Conservation (phyloP, 2,888 invertebrate genomes). For the Acanthococcus lagerstroemiae region DNA sequence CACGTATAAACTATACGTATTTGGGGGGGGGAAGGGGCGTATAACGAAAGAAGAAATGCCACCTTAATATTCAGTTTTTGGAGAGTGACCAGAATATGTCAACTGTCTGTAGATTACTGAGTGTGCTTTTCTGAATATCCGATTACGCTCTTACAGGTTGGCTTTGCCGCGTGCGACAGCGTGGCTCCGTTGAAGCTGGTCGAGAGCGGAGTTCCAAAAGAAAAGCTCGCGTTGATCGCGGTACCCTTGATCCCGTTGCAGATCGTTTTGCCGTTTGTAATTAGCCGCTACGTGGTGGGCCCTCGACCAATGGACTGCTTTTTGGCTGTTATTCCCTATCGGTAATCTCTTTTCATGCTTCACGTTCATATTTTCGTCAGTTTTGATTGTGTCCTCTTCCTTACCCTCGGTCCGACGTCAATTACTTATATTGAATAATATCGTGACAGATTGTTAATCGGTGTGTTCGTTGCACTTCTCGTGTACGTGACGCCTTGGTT, state of each 20-base stretch:
- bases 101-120: too few relatives aligned
- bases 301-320: conserved; percentile 81
- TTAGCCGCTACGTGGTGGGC: conserved; percentile 74
- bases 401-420: not conserved
- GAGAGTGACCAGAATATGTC: too few relatives aligned
- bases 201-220: conserved; percentile 92
- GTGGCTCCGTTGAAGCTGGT: conserved; percentile 90
- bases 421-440: conserved; percentile 29
- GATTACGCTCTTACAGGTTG: too few relatives aligned
- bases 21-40: too few relatives aligned
- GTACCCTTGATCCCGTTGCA: conserved; percentile 91
- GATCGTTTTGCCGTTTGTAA: conserved; percentile 77
- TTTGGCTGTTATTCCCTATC: conserved; percentile 75
- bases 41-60: too few relatives aligned
- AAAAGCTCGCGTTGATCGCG: conserved; percentile 82
- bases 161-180: conserved; percentile 91
- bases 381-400: not conserved
- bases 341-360: conserved; percentile 41
- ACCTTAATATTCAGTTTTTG: too few relatives aligned
- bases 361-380: not conserved
- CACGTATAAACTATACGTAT: too few relatives aligned
- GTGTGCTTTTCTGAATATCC: too few relatives aligned
- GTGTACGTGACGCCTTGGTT: conserved; percentile 77
- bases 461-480: conserved; percentile 67
- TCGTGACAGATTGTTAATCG: conserved; percentile 71